phyloP scores from a whole-genome alignment of 1,140 invertebrate species.

The Drosophila suzukii region DNA sequence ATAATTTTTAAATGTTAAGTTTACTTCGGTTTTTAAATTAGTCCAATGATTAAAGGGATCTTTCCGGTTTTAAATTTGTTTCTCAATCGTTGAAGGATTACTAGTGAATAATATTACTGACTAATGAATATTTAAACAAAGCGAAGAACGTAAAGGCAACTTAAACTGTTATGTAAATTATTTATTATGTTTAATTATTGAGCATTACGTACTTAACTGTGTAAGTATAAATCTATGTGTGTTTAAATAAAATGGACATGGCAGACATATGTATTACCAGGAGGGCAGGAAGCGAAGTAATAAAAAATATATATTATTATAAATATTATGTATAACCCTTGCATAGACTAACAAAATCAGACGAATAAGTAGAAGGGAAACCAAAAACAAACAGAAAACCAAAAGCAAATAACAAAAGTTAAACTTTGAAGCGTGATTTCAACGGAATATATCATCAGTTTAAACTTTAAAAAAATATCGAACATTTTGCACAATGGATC shows the following conservation, averaged over 20 bases:
- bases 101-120: constrained; percentile 63
- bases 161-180: constrained; percentile 81
- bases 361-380: constrained; percentile 58
- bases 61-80: constrained; percentile 34
- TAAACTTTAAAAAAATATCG: constrained; percentile 67
- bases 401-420: constrained; percentile 84
- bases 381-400: constrained; percentile 39
- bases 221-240: constrained; percentile 66
- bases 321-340: constrained; percentile 73
- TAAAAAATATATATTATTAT: constrained; percentile 71
- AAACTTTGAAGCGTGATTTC: constrained; percentile 83
- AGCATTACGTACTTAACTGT: constrained; percentile 70
- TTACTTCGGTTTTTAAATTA: constrained; percentile 52
- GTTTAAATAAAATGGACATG: constrained; percentile 45
- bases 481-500: constrained; percentile 54
- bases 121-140: constrained; percentile 41
- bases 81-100: constrained; percentile 58
- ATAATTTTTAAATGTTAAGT: constrained; percentile 69
- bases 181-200: constrained; percentile 74
- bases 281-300: constrained; percentile 24
- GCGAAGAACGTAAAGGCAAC: constrained; percentile 31
- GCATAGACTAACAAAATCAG: constrained; percentile 65
- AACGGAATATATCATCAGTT: constrained; percentile 82
- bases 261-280: constrained; percentile 58
- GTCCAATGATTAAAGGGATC: constrained; percentile 29